Percentiles rank a stretch among this genome's conserved stretches.
phyloP scores from a whole-genome alignment of 2,888 invertebrate species.

The Nebria salina region DNA sequence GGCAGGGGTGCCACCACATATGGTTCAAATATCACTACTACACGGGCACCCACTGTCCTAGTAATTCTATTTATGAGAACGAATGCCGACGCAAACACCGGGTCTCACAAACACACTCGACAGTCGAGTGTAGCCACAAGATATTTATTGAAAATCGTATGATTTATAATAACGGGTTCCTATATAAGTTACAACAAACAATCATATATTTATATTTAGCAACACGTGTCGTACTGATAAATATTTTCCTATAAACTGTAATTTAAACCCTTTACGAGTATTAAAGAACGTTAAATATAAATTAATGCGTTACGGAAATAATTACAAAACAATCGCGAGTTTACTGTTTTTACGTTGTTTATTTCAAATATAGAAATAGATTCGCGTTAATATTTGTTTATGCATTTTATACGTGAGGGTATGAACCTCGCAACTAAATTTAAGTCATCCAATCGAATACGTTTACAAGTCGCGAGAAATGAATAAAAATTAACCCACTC shows the following conservation, averaged over 20 bases:
- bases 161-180: background rate
- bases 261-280: too few relatives aligned
- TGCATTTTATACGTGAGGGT: background rate
- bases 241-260: background rate
- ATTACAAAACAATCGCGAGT: too few relatives aligned
- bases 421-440: background rate
- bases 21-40: conserved; percentile 16
- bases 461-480: background rate
- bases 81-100: background rate
- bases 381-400: background rate
- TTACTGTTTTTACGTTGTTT: too few relatives aligned
- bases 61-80: conserved; percentile 4
- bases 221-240: background rate
- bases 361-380: too few relatives aligned
- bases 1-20: conserved; percentile 27
- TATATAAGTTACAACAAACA: background rate
- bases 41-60: conserved; percentile 9
- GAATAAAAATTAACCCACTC: background rate
- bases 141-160: background rate
- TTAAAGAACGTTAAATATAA: too few relatives aligned
- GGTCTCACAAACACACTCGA: background rate
- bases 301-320: too few relatives aligned
- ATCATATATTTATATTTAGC: background rate
- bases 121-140: background rate
- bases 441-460: background rate